Conservation (phyloP, 1,140 invertebrate genomes). For the Micrasema minimum region DNA sequence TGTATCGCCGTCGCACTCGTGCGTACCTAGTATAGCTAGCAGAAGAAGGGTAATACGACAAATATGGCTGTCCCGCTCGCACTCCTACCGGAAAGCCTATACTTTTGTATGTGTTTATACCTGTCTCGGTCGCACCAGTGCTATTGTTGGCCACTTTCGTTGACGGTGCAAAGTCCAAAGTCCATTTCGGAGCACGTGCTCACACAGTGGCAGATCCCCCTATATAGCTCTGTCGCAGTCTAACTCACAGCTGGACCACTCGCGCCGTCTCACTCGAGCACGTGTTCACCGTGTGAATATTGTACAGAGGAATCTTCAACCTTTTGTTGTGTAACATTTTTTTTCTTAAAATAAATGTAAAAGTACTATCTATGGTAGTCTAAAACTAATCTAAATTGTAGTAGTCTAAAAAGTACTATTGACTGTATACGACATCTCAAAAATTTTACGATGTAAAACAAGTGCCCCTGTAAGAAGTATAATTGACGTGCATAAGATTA, state of each 20-base stretch:
- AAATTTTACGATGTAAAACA: not conserved
- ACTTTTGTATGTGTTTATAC: too few species aligned
- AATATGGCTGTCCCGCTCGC: too few species aligned
- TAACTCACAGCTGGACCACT: not conserved
- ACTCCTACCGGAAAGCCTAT: too few species aligned
- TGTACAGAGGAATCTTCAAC: constrained; percentile 7
- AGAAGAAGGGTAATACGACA: too few species aligned
- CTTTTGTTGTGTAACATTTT: not conserved
- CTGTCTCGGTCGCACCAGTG: constrained; percentile 1
- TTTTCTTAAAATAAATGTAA: constrained; percentile 3
- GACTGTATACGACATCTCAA: not conserved
- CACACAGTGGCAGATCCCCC: constrained; percentile 24
- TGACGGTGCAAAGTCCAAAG: constrained; percentile 52
- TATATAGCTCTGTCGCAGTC: constrained; percentile 19
- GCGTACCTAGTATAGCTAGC: not conserved
- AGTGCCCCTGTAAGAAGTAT: not conserved
- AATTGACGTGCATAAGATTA: too few species aligned
- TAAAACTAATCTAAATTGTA: not conserved
- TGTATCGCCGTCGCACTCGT: constrained; percentile 7
- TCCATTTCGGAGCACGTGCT: constrained; percentile 44
- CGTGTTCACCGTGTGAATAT: constrained; percentile 36
- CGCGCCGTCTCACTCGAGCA: constrained; percentile 34
- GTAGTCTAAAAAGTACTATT: not conserved
- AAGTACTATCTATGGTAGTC: too few species aligned
- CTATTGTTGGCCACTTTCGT: constrained; percentile 40